A percentile compares a stretch with the other conserved stretches of the same genome.
Evolutionary conservation across 2,888 invertebrate species (phyloP).

Genomic region (Galeruca laticollis): DNA sequence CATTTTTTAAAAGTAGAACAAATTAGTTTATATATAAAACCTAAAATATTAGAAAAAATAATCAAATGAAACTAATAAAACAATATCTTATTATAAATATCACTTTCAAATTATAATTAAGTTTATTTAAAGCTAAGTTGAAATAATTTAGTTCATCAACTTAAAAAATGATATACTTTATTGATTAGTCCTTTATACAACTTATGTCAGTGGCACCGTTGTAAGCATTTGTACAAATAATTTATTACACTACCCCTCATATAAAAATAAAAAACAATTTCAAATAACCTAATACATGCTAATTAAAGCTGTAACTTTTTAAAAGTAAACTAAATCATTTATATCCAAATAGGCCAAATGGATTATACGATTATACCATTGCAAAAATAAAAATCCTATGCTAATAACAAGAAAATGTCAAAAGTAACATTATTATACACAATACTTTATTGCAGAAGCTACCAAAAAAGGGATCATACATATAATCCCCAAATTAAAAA

Average conservation of each 20-base stretch:
- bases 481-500: no score
- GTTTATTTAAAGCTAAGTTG: constrained; percentile 28
- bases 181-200: constrained; percentile 11
- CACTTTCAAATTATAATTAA: constrained; percentile 33
- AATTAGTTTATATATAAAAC: constrained; percentile 22
- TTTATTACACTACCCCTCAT: constrained; percentile 4
- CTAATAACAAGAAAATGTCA: background rate
- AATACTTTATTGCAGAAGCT: background rate
- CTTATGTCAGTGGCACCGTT: background rate
- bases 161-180: constrained; percentile 2
- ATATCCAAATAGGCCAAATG: no score
- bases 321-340: background rate
- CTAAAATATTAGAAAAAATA: background rate
- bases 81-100: constrained; percentile 30
- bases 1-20: constrained; percentile 10
- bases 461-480: no score
- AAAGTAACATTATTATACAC: background rate
- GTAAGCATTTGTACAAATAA: background rate
- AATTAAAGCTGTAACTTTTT: background rate
- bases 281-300: no score
- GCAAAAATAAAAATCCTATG: background rate
- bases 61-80: constrained; percentile 16
- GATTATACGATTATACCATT: background rate
- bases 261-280: background rate
- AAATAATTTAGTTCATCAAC: constrained; percentile 23